Percentiles rank a stretch among this genome's conserved stretches.
Evolutionary conservation across 2,797 vertebrate species (phyloP).

Genomic region (Merluccius polli): DNA sequence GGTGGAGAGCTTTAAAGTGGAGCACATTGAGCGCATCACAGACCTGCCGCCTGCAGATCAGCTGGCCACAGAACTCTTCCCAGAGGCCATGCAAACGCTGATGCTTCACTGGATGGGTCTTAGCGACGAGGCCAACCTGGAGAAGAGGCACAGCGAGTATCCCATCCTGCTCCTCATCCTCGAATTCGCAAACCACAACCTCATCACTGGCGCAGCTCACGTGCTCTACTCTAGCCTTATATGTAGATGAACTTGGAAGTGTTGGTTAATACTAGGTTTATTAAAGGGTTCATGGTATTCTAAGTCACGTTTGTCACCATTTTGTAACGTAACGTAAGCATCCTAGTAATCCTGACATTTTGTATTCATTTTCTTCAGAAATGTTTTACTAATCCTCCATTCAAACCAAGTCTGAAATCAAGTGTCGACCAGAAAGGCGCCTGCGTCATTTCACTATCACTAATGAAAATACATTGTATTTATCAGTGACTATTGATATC

Average conservation of each 20-base stretch:
- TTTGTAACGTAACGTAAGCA: not conserved
- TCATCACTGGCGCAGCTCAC: conserved; percentile 82
- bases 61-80: conserved; percentile 73
- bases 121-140: conserved; percentile 63
- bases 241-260: conserved; percentile 59
- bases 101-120: conserved; percentile 83
- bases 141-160: conserved; percentile 78
- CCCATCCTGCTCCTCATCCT: conserved; percentile 81
- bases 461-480: not conserved
- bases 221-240: conserved; percentile 83
- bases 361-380: not conserved
- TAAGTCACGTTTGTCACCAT: not conserved
- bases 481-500: not conserved
- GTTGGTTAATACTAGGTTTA: not conserved
- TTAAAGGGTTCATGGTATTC: not conserved
- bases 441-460: not conserved
- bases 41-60: conserved; percentile 80
- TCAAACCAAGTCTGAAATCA: not conserved
- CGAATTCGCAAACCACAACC: conserved; percentile 83
- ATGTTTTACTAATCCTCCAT: not conserved
- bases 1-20: conserved; percentile 78
- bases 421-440: not conserved
- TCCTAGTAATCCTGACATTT: not conserved
- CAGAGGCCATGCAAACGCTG: conserved; percentile 76
- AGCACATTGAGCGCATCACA: conserved; percentile 77